phyloP scores from a whole-genome alignment of 2,113 vertebrate species.

The Nerophis ophidion region DNA sequence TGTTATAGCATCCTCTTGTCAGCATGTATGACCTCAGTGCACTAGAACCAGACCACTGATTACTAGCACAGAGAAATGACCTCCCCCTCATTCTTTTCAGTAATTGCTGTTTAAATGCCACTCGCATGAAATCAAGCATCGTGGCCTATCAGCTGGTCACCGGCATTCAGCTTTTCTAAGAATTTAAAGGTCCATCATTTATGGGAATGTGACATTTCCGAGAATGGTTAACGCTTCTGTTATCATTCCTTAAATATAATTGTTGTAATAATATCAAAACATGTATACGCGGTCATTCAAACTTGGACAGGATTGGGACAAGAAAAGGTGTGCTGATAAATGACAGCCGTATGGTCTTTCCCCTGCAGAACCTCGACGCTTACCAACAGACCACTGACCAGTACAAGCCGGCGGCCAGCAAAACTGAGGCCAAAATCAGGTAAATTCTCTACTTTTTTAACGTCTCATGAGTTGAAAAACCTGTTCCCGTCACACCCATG shows the following conservation, averaged over 20 bases:
- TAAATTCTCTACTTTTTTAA: slow-evolving; percentile 59
- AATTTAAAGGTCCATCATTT: slow-evolving; percentile 54
- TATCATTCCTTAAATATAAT: slow-evolving; percentile 22
- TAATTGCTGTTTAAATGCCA: slow-evolving; percentile 66
- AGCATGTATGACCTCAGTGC: slow-evolving; percentile 5
- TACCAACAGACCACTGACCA: slow-evolving; percentile 82
- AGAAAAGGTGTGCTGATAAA: too few relatives aligned
- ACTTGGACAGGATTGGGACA: not conserved
- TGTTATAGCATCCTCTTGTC: not conserved
- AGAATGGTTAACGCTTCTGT: slow-evolving; percentile 29
- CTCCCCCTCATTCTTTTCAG: slow-evolving; percentile 25
- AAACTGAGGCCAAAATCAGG: slow-evolving; percentile 79
- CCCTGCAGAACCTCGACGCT: slow-evolving; percentile 80
- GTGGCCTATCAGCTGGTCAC: slow-evolving; percentile 40
- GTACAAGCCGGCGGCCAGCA: slow-evolving; percentile 78
- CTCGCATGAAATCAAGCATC: slow-evolving; percentile 44
- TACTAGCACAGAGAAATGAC: slow-evolving; percentile 23
- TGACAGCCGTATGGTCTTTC: not conserved
- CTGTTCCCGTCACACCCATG: too few relatives aligned
- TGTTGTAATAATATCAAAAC: not conserved
- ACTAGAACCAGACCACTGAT: slow-evolving; percentile 31
- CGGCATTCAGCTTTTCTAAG: slow-evolving; percentile 46
- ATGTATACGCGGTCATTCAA: slow-evolving; percentile 7
- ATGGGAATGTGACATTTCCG: slow-evolving; percentile 49
- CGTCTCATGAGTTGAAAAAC: not conserved